Conservation (phyloP, 2,888 invertebrate genomes). For the Callyntrura sp. region DNA sequence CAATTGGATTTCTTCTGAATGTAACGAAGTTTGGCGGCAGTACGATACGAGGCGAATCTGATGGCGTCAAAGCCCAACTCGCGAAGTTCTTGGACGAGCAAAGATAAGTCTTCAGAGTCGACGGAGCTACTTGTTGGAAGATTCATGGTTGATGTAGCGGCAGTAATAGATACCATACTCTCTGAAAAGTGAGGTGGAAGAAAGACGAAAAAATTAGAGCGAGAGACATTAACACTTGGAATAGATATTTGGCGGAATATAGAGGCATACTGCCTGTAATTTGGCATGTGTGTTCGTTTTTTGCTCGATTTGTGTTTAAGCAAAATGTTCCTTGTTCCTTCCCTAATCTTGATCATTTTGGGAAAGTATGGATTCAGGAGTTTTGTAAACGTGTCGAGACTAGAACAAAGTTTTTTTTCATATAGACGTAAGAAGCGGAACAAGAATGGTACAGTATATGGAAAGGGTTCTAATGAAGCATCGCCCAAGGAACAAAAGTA, state of each 20-base stretch:
- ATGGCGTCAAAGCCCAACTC: constrained; percentile 84
- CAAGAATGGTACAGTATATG: too few relatives aligned
- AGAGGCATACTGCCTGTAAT: background rate
- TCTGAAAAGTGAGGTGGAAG: constrained; percentile 41
- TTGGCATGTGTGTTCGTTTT: too few relatives aligned
- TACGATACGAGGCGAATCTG: constrained; percentile 97
- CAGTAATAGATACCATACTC: constrained; percentile 66
- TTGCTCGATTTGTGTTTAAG: too few relatives aligned
- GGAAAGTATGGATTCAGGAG: too few relatives aligned
- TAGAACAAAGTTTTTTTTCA: too few relatives aligned
- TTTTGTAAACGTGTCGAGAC: too few relatives aligned
- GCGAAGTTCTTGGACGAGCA: constrained; percentile 83
- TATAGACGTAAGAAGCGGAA: too few relatives aligned
- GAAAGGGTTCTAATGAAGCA: too few relatives aligned
- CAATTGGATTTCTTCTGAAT: constrained; percentile 99
- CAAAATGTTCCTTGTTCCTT: too few relatives aligned
- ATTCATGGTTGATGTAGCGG: constrained; percentile 79
- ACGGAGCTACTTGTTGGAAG: constrained; percentile 83
- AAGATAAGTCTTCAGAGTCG: constrained; percentile 82
- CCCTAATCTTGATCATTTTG: too few relatives aligned
- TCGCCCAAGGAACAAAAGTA: too few relatives aligned
- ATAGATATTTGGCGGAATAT: background rate
- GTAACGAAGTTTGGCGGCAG: constrained; percentile 98
- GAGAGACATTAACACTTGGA: background rate
- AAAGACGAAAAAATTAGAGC: background rate